Base-by-base conservation (phyloP, 1,140 invertebrate species). In the Drosophila asahinai region DNA sequence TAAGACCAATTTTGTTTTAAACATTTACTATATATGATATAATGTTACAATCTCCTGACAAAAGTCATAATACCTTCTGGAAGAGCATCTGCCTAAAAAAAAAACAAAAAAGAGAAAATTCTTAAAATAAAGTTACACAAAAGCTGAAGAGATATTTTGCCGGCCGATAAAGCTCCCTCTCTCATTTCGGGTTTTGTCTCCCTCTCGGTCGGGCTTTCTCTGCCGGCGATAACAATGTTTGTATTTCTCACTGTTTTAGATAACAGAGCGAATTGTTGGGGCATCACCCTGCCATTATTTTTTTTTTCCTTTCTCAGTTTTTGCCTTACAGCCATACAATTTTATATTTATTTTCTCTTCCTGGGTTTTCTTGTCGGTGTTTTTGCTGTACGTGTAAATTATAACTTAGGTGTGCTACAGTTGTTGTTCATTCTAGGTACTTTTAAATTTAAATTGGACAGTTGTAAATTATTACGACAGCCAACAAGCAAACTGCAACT, bases 221-320 rank as follows among this genome's bases (percentile, higher is more conserved):
- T 49, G 36, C 27, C 66, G 49, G 63, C 47, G 74, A 77, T 76
- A 77, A 76, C 54, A 77, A 30, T 76, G 72, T 77, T 77, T 77
- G 72, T 38, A 22, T 51, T 65, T 63, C 59, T 51, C 43, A 36
- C 60, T 75, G 52, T 75, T 75, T 55, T 17, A 40, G 60, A 59
- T 65, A 77, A 66, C 52, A 51, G 33, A 25, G 45, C 17, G 14
- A 25, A 42, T 49, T 65, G 72, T 55, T 54, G 52, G 61, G 51
- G 61, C 62, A 51, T 47, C 52, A 52, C 52, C 42, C 38, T 27
- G 27, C 12, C 54, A 57, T 30, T 54, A 45, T 43, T 57, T 33
- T 33, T 3, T 14, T 38, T 25, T 38, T 27, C n/a, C 17, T 42
- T 40, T 8, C 38, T 8, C 42, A 2, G 6, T 48, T 38, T 52